These are phyloP conservation scores for Brachystomella parvula DNA, from an alignment of 1,140 invertebrate genomes.

Conservation along the genomic window DNA sequence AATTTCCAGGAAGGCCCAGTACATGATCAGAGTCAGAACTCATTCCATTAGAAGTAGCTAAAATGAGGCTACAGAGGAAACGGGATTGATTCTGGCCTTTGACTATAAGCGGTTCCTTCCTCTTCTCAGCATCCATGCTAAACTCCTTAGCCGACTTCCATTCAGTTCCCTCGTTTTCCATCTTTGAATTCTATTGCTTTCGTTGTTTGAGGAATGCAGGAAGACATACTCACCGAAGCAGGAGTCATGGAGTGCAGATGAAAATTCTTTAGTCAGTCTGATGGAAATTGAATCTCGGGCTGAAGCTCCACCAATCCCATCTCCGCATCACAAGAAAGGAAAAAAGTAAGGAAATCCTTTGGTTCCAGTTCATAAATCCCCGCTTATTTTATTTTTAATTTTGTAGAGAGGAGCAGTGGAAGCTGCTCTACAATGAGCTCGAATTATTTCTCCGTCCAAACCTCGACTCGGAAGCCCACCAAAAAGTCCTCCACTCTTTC, in stretches of 20 bases:
- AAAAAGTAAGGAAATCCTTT: conserved; percentile 38
- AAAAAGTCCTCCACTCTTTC: conserved; percentile 70
- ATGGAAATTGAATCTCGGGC: conserved; percentile 57
- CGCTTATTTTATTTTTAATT: neutral
- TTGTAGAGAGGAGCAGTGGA: conserved; percentile 77
- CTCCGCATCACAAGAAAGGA: conserved; percentile 41
- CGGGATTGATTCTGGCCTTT: conserved; percentile 91
- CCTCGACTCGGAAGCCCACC: conserved; percentile 60
- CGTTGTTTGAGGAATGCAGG: conserved; percentile 65
- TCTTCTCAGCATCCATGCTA: conserved; percentile 78
- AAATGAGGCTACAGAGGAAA: conserved; percentile 60
- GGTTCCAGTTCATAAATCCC: neutral
- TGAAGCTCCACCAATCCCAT: conserved; percentile 36
- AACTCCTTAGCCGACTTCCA: conserved; percentile 39
- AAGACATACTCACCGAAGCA: conserved; percentile 72
- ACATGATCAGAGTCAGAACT: conserved; percentile 35
- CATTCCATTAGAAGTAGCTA: conserved; percentile 49
- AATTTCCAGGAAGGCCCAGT: neutral
- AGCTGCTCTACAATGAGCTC: conserved; percentile 78
- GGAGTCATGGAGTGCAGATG: conserved; percentile 82
- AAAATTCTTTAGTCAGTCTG: conserved; percentile 70
- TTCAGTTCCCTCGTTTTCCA: conserved; percentile 3
- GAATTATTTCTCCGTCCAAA: conserved; percentile 74
- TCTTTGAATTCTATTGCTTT: conserved; percentile 29
- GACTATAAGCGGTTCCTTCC: conserved; percentile 77